Base-by-base conservation (phyloP, 2,888 invertebrate species). In the Drosophila paranaensis region DNA sequence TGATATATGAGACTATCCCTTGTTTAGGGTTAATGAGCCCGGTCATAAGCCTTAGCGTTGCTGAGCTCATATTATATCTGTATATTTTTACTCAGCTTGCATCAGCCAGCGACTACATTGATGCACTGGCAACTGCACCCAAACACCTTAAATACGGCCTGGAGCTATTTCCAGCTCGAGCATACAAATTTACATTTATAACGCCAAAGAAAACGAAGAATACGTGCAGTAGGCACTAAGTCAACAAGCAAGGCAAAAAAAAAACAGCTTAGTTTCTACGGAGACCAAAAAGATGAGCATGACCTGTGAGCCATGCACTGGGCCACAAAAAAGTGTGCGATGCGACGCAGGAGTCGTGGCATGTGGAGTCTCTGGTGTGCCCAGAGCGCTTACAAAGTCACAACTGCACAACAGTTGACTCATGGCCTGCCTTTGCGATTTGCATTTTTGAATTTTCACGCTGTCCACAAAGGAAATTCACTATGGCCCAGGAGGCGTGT, bases 101-200 rank as follows among this genome's bases (percentile, higher is more conserved):
- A 33, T 33, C 33, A 6, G 20, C 27, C 3, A 27, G 27, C 27
- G 0, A 3, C 30, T 46, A 3, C 46, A 46, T 46, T 16, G 6
- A 14, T 33, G 45, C 25, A 27, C 55, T 50, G 42, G 43, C 57
- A 37, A 51, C 63, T 65, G 71, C 65, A 60, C 61, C 67, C 63
- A 66, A 66, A 68, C 65, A 53, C 64, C 65, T 71, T 69, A 67
- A 82, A 71, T 67, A 50, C 67, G 51, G 66, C 82, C 69, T 71
- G 69, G 56, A 75, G 79, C 71, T 70, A 79, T 79, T 82, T 78
- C 74, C 64, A 67, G 63, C 71, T 75, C 60, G 39, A 74, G 79
- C 58, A 75, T 67, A 82, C 79, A 82, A 78, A 82, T 79, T 82
- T 78, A 43, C 79, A 75, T 79, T 79, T 82, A 79, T 79, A 82